These are phyloP conservation scores for Scaptomyza pallida DNA, from an alignment of 1,140 invertebrate genomes.

Conservation along the genomic window DNA sequence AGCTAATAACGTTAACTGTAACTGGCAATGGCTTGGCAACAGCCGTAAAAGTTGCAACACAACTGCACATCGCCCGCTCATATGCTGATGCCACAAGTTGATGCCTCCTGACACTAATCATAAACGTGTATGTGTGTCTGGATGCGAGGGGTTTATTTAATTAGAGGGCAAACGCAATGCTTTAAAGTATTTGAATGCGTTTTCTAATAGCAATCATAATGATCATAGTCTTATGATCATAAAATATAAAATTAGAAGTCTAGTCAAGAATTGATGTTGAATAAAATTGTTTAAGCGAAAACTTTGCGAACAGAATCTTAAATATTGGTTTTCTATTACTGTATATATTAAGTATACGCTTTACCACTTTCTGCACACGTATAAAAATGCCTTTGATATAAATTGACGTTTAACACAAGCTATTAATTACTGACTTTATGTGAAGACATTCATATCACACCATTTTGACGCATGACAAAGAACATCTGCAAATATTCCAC, in stretches of 20 bases:
- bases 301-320: too few relatives aligned
- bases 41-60: constrained; percentile 58
- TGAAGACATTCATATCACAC: background rate
- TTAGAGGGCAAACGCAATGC: background rate
- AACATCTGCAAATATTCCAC: background rate
- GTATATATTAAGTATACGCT: too few relatives aligned
- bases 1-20: constrained; percentile 75
- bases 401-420: background rate
- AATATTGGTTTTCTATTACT: too few relatives aligned
- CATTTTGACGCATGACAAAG: background rate
- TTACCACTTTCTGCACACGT: too few relatives aligned
- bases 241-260: too few relatives aligned
- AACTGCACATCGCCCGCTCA: background rate
- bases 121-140: constrained; percentile 4
- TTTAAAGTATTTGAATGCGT: too few relatives aligned
- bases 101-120: constrained; percentile 22
- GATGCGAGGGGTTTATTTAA: constrained; percentile 3
- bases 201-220: too few relatives aligned
- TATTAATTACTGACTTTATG: background rate
- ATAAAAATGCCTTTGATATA: background rate
- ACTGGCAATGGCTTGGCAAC: constrained; percentile 56
- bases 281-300: too few relatives aligned
- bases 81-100: constrained; percentile 56
- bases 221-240: too few relatives aligned
- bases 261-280: too few relatives aligned